phyloP scores from a whole-genome alignment of 2,797 vertebrate species.

The Hemibagrus guttatus region DNA sequence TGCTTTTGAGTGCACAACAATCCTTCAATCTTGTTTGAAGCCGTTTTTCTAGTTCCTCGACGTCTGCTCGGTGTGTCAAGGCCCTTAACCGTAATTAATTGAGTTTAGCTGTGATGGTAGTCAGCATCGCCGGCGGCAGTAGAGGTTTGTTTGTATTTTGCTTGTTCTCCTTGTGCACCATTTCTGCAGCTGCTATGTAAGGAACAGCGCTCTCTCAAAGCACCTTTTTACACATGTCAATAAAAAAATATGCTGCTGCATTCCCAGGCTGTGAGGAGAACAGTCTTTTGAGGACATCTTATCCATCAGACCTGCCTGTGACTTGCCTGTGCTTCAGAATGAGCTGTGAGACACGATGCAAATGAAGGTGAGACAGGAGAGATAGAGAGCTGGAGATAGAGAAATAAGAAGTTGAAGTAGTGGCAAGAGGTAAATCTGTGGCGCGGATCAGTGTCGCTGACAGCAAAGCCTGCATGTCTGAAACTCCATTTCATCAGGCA shows the following conservation, averaged over 20 bases:
- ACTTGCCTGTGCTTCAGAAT: background rate
- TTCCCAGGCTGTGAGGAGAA: background rate
- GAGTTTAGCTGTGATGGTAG: background rate
- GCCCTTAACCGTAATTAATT: background rate
- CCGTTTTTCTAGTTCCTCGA: background rate
- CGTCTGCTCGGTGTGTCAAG: background rate
- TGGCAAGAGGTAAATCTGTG: constrained; percentile 15
- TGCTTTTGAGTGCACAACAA: background rate
- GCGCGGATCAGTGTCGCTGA: constrained; percentile 6
- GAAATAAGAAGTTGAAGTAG: constrained; percentile 6
- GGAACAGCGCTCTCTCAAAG: background rate
- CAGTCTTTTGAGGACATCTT: background rate
- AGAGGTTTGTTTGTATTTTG: background rate
- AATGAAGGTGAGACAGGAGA: background rate
- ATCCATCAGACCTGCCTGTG: too few relatives aligned
- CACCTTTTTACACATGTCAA: background rate
- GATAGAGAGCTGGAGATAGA: too few relatives aligned
- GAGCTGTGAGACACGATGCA: background rate
- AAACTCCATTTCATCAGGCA: constrained; percentile 23
- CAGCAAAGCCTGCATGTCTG: constrained; percentile 1
- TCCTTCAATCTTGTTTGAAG: background rate
- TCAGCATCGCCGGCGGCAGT: background rate
- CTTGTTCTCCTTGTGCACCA: background rate
- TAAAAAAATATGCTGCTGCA: background rate
- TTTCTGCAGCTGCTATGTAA: background rate